Evolutionary conservation across 1,140 invertebrate species (phyloP), one percentile per base, ranked within the genome.

Genomic region (Brachionus plicatilis): DNA sequence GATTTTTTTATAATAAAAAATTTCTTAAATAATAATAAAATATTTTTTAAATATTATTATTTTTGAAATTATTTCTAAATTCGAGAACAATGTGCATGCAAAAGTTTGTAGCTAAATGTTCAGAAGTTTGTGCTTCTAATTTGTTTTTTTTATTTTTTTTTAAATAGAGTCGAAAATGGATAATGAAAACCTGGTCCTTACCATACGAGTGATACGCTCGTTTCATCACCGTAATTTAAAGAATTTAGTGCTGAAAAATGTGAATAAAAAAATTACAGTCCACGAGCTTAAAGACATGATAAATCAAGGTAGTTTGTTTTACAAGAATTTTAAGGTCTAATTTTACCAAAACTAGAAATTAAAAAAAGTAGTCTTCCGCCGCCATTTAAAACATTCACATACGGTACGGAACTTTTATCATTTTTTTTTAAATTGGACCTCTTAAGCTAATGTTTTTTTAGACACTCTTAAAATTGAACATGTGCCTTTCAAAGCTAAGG

Each of bases 401-500:
- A 82, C 20, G 79, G 72, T 76, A 14, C 27, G 43, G 53, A 76
- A 50, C 6, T 37, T 7, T 7, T 37, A 7, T 37, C 4, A 33
- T 75, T 45, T 20, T 20, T 72, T 37, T 8, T 3, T 3, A 6
- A 37, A 41, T 70, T 11, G 37, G 2, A n/a, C 37, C 17, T 12
- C 12, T 14, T 7, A 5, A 29, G 17, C 14, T 72, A n/a, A 41
- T 72, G 1, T 50, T 50, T 50, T 50, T 24, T 50, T 50, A 76
- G 72, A 82, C 27, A 65, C 53, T 45, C 33, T 82, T 9, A 82
- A 82, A 29, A 68, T 82, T 27, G 79, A 82, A 29, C 79, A 82
- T n/a, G 53, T 82, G 12, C 79, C 79, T 11, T 82, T 82, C 41
- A 82, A 82, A 29, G 79, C 79, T 14, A 82, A 82, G 24, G 79